Conservation (phyloP, 2,113 vertebrate genomes). For the Jacana jacana region DNA sequence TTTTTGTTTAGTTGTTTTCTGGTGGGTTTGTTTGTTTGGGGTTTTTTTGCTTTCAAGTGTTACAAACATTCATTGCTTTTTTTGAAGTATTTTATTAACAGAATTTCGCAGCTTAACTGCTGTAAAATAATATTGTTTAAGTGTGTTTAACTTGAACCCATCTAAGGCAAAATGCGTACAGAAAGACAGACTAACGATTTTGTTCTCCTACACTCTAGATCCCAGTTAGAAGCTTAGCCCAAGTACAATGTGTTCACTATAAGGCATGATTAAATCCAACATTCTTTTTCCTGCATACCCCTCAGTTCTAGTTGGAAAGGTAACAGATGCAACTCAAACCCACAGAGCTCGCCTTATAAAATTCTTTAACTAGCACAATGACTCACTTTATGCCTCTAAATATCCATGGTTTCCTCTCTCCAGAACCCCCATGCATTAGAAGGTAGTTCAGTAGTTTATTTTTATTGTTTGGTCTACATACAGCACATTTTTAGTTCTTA, state of each 20-base stretch:
- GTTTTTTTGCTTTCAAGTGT: not conserved
- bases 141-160: not conserved
- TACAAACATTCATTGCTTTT: conserved; percentile 10
- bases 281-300: conserved; percentile 67
- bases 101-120: conserved; percentile 3
- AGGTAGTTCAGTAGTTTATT: conserved; percentile 81
- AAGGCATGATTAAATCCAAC: conserved; percentile 69
- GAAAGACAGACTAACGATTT: conserved; percentile 25
- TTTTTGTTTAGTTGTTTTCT: not conserved
- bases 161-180: not conserved
- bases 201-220: conserved; percentile 45
- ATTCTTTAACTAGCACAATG: conserved; percentile 76
- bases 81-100: not conserved
- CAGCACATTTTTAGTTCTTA: conserved; percentile 74
- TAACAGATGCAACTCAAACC: conserved; percentile 79
- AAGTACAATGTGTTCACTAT: conserved; percentile 64
- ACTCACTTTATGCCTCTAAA: conserved; percentile 80
- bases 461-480: conserved; percentile 84
- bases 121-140: not conserved
- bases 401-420: conserved; percentile 79
- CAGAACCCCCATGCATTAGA: conserved; percentile 77
- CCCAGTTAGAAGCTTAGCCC: conserved; percentile 40
- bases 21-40: too few species aligned
- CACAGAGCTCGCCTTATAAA: conserved; percentile 75
- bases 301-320: conserved; percentile 72